Percentiles rank a stretch among this genome's conserved stretches.
Conservation (phyloP, 2,113 vertebrate species). For the Haliaeetus leucogaster region DNA sequence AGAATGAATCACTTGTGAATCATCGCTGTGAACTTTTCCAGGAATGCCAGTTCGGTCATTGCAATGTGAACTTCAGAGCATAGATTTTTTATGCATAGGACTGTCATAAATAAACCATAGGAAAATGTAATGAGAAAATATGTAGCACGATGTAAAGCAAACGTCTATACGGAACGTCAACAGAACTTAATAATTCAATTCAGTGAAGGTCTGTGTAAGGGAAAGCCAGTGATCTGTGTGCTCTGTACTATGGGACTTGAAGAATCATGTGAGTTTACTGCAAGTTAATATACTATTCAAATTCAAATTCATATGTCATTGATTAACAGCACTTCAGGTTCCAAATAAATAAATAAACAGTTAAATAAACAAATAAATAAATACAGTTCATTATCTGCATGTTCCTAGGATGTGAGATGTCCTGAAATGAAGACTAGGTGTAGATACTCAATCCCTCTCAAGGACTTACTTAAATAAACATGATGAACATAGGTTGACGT, state of each 20-base stretch:
- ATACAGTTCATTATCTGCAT: background rate
- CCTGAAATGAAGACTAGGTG: background rate
- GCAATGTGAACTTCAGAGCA: conserved; percentile 66
- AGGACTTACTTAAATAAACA: background rate
- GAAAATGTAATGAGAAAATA: conserved; percentile 72
- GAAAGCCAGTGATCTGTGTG: conserved; percentile 38
- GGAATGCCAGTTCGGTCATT: conserved; percentile 49
- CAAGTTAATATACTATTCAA: conserved; percentile 42
- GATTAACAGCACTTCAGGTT: background rate
- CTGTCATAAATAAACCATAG: conserved; percentile 74
- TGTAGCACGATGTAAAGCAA: conserved; percentile 66
- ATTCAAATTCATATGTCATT: conserved; percentile 24
- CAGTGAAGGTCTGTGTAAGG: conserved; percentile 47
- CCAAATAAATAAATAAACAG: background rate
- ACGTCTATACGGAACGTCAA: conserved; percentile 27
- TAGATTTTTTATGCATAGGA: conserved; percentile 64
- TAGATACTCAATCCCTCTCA: background rate
- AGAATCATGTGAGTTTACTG: conserved; percentile 28
- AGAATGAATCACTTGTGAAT: conserved; percentile 57
- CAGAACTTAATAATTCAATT: conserved; percentile 68
- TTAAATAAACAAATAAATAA: background rate
- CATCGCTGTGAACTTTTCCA: conserved; percentile 47
- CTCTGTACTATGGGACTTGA: conserved; percentile 13
- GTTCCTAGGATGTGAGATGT: background rate
- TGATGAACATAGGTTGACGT: rapidly evolving